Conservation (phyloP, 2,113 vertebrate species). For the Pygoscelis adeliae region DNA sequence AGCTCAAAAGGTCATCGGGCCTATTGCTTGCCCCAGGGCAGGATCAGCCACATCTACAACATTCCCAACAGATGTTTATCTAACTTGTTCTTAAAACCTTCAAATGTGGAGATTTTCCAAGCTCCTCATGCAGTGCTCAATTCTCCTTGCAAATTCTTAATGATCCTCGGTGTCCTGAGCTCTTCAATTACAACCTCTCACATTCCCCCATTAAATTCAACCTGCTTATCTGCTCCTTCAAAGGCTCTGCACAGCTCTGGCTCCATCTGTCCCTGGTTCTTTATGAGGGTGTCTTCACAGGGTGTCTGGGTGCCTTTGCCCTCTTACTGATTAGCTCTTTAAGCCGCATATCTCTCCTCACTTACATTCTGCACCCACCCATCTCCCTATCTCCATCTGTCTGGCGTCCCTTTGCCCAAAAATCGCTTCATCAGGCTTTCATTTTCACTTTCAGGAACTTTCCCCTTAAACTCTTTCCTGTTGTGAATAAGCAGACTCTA, state of each 20-base stretch:
- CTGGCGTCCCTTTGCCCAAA: constrained; percentile 21
- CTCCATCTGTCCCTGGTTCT: constrained; percentile 65
- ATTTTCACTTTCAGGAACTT: constrained; percentile 46
- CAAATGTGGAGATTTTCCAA: constrained; percentile 20
- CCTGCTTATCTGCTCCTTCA: constrained; percentile 65
- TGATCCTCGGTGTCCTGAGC: constrained; percentile 53
- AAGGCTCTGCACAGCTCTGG: constrained; percentile 50
- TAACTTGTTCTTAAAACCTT: constrained; percentile 35
- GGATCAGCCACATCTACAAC: constrained; percentile 50
- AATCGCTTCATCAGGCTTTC: not conserved
- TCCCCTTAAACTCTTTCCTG: not conserved
- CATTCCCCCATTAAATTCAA: constrained; percentile 61
- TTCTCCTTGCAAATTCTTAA: constrained; percentile 58
- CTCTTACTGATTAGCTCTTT: constrained; percentile 59
- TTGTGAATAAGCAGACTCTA: not conserved
- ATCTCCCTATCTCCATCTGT: constrained; percentile 53
- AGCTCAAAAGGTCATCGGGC: constrained; percentile 48
- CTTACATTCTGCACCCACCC: constrained; percentile 28
- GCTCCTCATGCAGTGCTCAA: not conserved
- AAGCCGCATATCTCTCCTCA: constrained; percentile 29
- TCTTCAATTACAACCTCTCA: constrained; percentile 64
- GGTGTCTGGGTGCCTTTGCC: constrained; percentile 61
- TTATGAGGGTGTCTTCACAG: constrained; percentile 51
- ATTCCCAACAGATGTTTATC: constrained; percentile 59
- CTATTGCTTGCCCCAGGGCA: constrained; percentile 31